Conservation (phyloP, 1,140 invertebrate genomes). For the Chlorops oryzae region DNA sequence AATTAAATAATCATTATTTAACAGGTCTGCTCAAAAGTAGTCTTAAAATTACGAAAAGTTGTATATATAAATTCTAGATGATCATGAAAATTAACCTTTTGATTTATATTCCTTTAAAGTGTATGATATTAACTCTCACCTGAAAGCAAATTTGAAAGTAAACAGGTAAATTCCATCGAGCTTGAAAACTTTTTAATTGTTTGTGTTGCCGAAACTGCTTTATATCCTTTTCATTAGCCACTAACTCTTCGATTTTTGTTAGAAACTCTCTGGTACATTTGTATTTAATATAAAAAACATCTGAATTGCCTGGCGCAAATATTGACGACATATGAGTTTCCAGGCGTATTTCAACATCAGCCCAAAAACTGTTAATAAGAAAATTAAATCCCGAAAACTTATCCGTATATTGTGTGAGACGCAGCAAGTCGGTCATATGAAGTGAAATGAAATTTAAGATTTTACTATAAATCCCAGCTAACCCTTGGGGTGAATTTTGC, state of each 20-base stretch:
- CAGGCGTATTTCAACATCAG: constrained; percentile 72
- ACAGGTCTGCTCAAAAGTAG: no score
- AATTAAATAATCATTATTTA: no score
- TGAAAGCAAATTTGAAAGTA: constrained; percentile 93
- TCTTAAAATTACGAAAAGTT: no score
- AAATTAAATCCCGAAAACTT: constrained; percentile 77
- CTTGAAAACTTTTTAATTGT: constrained; percentile 67
- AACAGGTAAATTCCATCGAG: constrained; percentile 88
- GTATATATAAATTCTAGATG: no score
- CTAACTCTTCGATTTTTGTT: constrained; percentile 63
- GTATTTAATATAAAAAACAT: constrained; percentile 80
- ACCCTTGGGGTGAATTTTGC: constrained; percentile 62
- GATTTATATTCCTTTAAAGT: no score
- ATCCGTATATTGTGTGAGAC: constrained; percentile 57
- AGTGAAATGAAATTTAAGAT: constrained; percentile 66
- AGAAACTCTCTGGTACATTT: constrained; percentile 74
- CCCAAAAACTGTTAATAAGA: constrained; percentile 82
- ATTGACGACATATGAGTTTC: constrained; percentile 72
- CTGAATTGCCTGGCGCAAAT: constrained; percentile 86
- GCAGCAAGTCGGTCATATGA: constrained; percentile 57
- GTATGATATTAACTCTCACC: no score
- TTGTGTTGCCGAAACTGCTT: constrained; percentile 56
- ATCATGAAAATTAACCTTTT: no score
- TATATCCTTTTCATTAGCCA: constrained; percentile 53
- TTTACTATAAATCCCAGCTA: constrained; percentile 68